Evolutionary conservation across 2,113 vertebrate species (phyloP).

Genomic region (Pseudorhombus dupliciocellatus): DNA sequence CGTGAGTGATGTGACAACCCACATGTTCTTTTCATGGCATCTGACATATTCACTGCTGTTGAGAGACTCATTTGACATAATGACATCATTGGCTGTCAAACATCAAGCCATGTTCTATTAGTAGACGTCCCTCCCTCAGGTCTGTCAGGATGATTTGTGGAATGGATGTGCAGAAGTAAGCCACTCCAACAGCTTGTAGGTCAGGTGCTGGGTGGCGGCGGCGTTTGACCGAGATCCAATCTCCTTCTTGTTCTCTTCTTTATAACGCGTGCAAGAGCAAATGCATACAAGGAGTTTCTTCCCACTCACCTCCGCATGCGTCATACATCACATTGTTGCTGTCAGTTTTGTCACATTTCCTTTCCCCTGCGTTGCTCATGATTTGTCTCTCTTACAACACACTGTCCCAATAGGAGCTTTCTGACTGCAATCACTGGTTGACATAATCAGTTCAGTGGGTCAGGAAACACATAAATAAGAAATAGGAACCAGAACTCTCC

Average conservation of each 20-base stretch:
- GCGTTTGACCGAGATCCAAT: not conserved
- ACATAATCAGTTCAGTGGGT: conserved; percentile 27
- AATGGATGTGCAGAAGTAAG: not conserved
- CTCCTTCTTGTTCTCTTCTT: not conserved
- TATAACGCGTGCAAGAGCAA: not conserved
- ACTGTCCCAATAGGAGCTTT: not conserved
- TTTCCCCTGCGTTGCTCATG: not conserved
- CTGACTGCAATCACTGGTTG: not conserved
- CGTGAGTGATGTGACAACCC: not conserved
- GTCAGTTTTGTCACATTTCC: not conserved
- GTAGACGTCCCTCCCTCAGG: not conserved
- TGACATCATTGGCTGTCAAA: conserved; percentile 2
- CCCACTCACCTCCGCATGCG: not conserved
- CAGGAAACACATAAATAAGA: not conserved
- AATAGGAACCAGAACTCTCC: not conserved
- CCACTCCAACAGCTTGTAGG: not conserved
- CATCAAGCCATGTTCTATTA: not conserved
- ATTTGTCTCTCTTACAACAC: not conserved
- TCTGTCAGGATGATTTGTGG: not conserved
- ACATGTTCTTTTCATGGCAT: not conserved
- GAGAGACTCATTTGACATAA: not conserved
- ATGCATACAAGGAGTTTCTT: not conserved
- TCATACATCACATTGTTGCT: not conserved
- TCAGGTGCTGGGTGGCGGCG: not conserved
- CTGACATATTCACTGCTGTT: not conserved